Conservation (phyloP, 2,888 invertebrate species). For the Coleophora flavipennella region DNA sequence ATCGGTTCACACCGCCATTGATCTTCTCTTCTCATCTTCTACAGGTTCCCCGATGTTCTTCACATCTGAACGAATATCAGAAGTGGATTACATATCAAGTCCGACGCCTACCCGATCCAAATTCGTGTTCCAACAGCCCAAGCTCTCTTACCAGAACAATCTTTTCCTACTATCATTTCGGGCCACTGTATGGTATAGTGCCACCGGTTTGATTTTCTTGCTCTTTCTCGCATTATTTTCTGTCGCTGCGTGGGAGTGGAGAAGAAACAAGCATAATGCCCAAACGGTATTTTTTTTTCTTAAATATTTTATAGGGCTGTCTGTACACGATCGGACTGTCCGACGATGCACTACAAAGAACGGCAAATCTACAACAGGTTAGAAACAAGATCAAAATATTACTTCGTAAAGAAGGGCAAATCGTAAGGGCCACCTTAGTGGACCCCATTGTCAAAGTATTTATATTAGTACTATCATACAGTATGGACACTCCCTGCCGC, state of each 20-base stretch:
- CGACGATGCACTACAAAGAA: no score
- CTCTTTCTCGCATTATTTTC: slow-evolving; percentile 48
- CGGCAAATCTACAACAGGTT: no score
- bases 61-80: slow-evolving; percentile 71
- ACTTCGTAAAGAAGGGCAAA: no score
- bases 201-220: slow-evolving; percentile 54
- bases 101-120: slow-evolving; percentile 78
- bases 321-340: not conserved
- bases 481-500: no score
- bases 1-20: no score
- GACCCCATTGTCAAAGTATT: no score
- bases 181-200: slow-evolving; percentile 76
- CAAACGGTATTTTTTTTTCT: slow-evolving; percentile 16
- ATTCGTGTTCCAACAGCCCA: slow-evolving; percentile 81
- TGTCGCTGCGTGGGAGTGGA: slow-evolving; percentile 58
- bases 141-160: slow-evolving; percentile 80
- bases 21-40: no score
- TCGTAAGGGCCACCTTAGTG: no score
- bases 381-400: no score
- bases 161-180: slow-evolving; percentile 80
- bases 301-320: no score
- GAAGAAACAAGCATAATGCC: slow-evolving; percentile 22
- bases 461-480: no score
- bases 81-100: slow-evolving; percentile 78
- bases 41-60: slow-evolving; percentile 77